phyloP scores from a whole-genome alignment of 1,140 invertebrate genomes.

The Gryllus bimaculatus region DNA sequence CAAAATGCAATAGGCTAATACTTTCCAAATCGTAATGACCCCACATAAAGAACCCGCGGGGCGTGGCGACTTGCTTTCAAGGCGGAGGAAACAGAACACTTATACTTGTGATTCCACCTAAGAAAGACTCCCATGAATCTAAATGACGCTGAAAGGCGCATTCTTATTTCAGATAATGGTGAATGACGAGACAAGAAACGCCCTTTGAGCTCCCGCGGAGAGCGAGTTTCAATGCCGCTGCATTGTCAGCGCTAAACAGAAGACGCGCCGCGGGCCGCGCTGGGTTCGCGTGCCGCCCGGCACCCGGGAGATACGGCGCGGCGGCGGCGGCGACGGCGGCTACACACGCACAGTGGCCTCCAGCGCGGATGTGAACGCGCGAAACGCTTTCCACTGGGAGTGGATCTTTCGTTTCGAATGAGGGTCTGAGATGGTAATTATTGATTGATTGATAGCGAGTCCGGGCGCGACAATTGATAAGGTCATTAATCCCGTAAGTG shows the following conservation, averaged over 20 bases:
- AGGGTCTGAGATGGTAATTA: too few relatives aligned
- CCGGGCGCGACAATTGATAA: too few relatives aligned
- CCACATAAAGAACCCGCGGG: background rate
- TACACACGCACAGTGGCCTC: background rate
- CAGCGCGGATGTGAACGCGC: background rate
- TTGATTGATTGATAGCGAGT: too few relatives aligned
- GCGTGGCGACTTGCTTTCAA: background rate
- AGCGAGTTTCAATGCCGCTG: background rate
- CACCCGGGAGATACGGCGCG: too few relatives aligned
- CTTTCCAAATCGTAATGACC: background rate
- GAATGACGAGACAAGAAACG: conserved; percentile 3
- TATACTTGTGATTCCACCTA: background rate
- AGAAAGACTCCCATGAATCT: background rate
- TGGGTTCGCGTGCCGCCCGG: background rate
- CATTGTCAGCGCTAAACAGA: background rate
- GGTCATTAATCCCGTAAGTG: too few relatives aligned
- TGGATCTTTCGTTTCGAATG: too few relatives aligned
- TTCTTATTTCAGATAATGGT: background rate
- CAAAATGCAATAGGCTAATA: background rate
- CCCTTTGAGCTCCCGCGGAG: background rate
- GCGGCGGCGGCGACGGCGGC: too few relatives aligned
- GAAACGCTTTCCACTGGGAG: too few relatives aligned
- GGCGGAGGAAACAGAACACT: background rate
- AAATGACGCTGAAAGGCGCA: background rate
- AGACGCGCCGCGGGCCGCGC: background rate